These are phyloP conservation scores for Nyleta sp. DNA, from an alignment of 2,888 invertebrate species.

Conservation along the genomic window DNA sequence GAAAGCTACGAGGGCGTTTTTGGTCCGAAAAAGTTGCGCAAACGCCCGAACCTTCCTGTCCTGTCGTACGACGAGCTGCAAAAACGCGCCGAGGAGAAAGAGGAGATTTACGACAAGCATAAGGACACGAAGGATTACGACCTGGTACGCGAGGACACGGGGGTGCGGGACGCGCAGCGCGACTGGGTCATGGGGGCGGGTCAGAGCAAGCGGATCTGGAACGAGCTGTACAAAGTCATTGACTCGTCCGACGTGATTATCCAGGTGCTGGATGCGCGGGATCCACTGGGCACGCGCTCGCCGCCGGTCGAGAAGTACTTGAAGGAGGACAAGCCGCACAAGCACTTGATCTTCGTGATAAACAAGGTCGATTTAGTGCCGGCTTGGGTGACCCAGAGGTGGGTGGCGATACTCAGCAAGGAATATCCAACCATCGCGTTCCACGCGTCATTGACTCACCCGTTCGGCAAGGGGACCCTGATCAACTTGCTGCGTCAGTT, in stretches of 20 bases:
- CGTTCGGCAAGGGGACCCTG: slow-evolving; percentile 98
- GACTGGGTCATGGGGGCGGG: slow-evolving; percentile 99
- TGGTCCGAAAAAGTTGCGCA: slow-evolving; percentile 96
- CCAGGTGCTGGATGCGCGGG: slow-evolving; percentile 95
- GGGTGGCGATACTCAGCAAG: slow-evolving; percentile 96
- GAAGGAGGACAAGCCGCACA: slow-evolving; percentile 97
- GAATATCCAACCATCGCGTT: slow-evolving; percentile 99
- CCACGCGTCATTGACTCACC: slow-evolving; percentile 99
- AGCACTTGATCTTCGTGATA: slow-evolving; percentile 97
- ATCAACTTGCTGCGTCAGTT: slow-evolving; percentile 98
- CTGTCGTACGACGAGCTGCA: slow-evolving; percentile 91
- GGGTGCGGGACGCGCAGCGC: slow-evolving; percentile 90
- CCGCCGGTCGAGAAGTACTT: slow-evolving; percentile 94
- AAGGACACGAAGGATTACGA: slow-evolving; percentile 90
- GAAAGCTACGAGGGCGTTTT: slow-evolving; percentile 97
- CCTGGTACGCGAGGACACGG: slow-evolving; percentile 91
- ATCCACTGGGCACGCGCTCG: slow-evolving; percentile 98
- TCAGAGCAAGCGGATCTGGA: slow-evolving; percentile 99
- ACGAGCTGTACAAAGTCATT: slow-evolving; percentile 99
- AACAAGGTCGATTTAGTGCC: slow-evolving; percentile 99
- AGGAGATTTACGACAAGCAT: slow-evolving; percentile 90
- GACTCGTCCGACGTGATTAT: slow-evolving; percentile 99
- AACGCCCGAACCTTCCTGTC: slow-evolving; percentile 91
- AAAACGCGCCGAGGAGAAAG: slow-evolving; percentile 87
- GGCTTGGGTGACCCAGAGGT: slow-evolving; percentile 98